Conservation (phyloP, 1,140 invertebrate species). For the Chrysomallon squamiferum region DNA sequence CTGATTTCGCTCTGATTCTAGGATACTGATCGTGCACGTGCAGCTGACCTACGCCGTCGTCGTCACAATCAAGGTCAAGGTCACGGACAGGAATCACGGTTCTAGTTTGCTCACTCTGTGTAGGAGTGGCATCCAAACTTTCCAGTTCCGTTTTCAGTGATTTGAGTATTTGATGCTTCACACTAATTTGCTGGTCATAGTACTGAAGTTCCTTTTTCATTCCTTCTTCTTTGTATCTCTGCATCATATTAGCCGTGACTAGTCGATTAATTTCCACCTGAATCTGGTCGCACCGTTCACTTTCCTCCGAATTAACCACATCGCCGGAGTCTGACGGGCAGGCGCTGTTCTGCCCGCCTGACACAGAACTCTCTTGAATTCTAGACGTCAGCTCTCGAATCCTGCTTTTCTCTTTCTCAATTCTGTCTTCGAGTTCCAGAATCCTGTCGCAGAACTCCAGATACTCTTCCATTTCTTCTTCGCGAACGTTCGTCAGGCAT, state of each 20-base stretch:
- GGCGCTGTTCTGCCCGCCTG: not conserved
- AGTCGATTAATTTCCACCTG: constrained; percentile 36
- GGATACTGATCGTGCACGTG: not conserved
- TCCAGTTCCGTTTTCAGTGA: constrained; percentile 72
- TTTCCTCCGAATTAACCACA: no score
- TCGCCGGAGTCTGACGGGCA: not conserved
- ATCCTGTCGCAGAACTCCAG: constrained; percentile 75
- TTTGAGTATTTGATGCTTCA: constrained; percentile 70
- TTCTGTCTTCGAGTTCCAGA: constrained; percentile 73
- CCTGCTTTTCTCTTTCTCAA: constrained; percentile 75
- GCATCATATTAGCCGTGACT: constrained; percentile 73
- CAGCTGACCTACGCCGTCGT: not conserved
- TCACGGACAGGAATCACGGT: not conserved
- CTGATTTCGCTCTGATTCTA: not conserved
- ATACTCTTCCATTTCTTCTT: constrained; percentile 59
- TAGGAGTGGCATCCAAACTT: constrained; percentile 66
- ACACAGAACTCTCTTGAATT: not conserved
- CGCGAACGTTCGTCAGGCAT: constrained; percentile 35
- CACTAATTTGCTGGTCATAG: constrained; percentile 71
- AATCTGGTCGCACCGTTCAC: not conserved
- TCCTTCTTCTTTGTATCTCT: constrained; percentile 71
- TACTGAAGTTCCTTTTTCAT: constrained; percentile 71
- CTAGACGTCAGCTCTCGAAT: constrained; percentile 72
- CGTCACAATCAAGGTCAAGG: not conserved
- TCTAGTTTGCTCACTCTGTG: not conserved